Evolutionary conservation across 2,113 vertebrate species (phyloP).

Genomic region (Neomonachus schauinslandi): DNA sequence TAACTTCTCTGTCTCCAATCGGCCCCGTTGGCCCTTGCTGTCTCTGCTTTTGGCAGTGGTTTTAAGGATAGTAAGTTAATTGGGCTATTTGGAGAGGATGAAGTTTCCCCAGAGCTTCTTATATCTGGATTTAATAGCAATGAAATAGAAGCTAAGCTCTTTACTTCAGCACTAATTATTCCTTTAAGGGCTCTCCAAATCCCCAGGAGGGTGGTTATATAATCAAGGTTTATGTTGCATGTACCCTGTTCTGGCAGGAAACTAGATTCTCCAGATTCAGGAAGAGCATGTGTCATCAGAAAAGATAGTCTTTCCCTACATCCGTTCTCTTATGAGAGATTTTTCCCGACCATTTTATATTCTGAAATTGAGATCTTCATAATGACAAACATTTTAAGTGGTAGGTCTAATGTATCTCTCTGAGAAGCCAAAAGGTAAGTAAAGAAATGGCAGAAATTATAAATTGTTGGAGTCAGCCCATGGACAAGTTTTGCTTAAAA

Average conservation of each 20-base stretch:
- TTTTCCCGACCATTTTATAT: background rate
- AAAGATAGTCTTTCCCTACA: background rate
- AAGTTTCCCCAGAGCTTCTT: slow-evolving; percentile 20
- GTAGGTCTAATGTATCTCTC: background rate
- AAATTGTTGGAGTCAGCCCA: background rate
- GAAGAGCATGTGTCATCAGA: background rate
- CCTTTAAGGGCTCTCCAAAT: background rate
- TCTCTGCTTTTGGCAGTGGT: background rate
- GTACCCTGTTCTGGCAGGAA: background rate
- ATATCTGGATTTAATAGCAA: background rate
- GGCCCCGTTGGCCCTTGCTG: background rate
- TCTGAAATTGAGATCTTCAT: background rate
- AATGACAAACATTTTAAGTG: background rate
- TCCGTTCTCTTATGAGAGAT: background rate
- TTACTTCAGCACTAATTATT: background rate
- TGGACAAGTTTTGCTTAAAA: slow-evolving; percentile 15
- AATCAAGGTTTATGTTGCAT: background rate
- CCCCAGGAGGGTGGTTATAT: background rate
- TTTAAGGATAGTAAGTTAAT: slow-evolving; percentile 33
- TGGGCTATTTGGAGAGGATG: slow-evolving; percentile 5
- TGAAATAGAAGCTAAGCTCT: slow-evolving; percentile 59
- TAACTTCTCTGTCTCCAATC: background rate
- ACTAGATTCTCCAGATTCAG: slow-evolving; percentile 12
- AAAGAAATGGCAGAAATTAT: slow-evolving; percentile 4
- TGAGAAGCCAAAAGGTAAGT: background rate